Evolutionary conservation across 2,113 vertebrate species (phyloP).

Genomic region (Sporophila hypoxantha): DNA sequence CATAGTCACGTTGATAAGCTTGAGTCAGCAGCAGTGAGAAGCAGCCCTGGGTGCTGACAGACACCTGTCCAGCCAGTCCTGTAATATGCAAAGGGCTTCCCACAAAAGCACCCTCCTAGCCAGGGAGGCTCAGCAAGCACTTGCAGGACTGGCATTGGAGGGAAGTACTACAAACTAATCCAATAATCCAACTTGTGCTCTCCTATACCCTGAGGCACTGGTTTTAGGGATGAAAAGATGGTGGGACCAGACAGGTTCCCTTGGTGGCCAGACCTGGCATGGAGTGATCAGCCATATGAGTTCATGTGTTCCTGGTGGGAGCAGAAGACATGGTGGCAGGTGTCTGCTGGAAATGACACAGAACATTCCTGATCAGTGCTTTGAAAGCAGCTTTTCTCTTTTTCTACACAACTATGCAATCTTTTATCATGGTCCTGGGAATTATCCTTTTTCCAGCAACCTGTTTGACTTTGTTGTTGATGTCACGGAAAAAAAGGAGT

Average conservation of each 20-base stretch:
- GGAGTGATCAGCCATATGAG: not conserved
- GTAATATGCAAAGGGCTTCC: not conserved
- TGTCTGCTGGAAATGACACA: not conserved
- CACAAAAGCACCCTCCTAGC: not conserved
- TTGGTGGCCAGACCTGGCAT: not conserved
- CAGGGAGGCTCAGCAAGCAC: not conserved
- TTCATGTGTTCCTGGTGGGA: not conserved
- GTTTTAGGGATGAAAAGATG: not conserved
- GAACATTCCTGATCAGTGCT: not conserved
- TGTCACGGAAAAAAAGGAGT: conserved; percentile 44
- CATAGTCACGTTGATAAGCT: too few species aligned
- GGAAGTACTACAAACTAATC: not conserved
- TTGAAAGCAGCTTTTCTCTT: not conserved
- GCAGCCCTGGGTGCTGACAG: not conserved
- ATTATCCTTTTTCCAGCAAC: not conserved
- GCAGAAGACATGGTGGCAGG: not conserved
- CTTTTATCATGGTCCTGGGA: not conserved
- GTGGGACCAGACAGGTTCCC: not conserved
- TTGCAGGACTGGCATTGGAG: not conserved
- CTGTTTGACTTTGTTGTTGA: conserved; percentile 33
- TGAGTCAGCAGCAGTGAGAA: not conserved
- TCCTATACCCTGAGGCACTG: not conserved
- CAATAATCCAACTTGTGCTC: not conserved
- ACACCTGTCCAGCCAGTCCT: not conserved
- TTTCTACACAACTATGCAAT: not conserved